Evolutionary conservation across 1,140 invertebrate genomes (phyloP).

Genomic region (Trachelipus rathkii): DNA sequence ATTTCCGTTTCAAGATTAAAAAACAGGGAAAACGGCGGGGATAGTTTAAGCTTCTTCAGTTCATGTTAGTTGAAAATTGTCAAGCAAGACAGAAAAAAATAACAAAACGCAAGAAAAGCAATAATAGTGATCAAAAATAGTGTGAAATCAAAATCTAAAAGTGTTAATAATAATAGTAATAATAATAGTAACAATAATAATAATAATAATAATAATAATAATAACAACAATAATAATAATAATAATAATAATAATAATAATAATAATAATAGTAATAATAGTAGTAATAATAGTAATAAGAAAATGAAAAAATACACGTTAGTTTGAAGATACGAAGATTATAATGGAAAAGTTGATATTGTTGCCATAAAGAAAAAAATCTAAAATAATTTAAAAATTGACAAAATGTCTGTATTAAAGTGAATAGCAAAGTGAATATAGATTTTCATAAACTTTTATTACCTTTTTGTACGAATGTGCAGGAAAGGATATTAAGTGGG

Average conservation of each 20-base stretch:
- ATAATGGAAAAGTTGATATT: too few relatives aligned
- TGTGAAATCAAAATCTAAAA: too few relatives aligned
- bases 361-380: background rate
- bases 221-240: background rate
- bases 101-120: background rate
- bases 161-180: background rate
- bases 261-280: too few relatives aligned
- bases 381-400: background rate
- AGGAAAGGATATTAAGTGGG: background rate
- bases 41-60: background rate
- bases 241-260: background rate
- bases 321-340: too few relatives aligned
- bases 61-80: background rate
- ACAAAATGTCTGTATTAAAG: background rate
- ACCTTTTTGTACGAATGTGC: background rate
- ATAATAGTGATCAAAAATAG: background rate
- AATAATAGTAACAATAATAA: background rate
- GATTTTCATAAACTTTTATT: background rate
- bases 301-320: too few relatives aligned
- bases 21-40: background rate
- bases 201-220: background rate
- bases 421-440: too few relatives aligned
- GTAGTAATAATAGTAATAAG: too few relatives aligned
- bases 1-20: too few relatives aligned
- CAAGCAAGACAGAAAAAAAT: background rate